phyloP scores from a whole-genome alignment of 1,140 invertebrate genomes.

The Caenorhabditis brenneri region DNA sequence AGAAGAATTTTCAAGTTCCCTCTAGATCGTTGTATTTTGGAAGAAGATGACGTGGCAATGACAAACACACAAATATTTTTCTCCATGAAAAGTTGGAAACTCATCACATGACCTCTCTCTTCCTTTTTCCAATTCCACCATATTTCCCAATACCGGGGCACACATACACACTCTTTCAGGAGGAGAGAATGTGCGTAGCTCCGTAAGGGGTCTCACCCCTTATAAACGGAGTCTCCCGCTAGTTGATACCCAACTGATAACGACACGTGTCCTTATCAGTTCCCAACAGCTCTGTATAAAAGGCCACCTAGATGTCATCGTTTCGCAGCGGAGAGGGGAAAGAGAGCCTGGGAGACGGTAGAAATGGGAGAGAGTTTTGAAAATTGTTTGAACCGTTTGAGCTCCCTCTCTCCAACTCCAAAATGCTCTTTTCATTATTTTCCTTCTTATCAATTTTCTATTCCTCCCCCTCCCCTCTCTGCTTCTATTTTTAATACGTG shows the following conservation, averaged over 20 bases:
- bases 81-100: background rate
- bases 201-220: background rate
- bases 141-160: no score
- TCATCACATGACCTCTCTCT: background rate
- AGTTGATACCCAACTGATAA: background rate
- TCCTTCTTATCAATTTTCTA: background rate
- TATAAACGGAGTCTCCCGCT: background rate
- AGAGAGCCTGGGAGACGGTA: background rate
- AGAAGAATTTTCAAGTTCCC: no score
- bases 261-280: slow-evolving; percentile 14
- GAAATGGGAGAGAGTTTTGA: no score
- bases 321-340: background rate
- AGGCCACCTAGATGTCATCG: background rate
- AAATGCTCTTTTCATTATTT: background rate
- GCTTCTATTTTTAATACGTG: background rate
- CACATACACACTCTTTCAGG: no score
- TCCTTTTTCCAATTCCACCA: background rate
- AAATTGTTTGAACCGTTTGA: slow-evolving; percentile 27
- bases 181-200: slow-evolving; percentile 1
- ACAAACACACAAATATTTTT: background rate
- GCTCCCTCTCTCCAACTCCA: background rate
- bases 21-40: no score
- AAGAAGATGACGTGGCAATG: background rate
- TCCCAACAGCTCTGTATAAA: background rate
- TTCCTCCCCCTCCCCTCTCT: background rate